A percentile compares a stretch with the other conserved stretches of the same genome.
Evolutionary conservation across 2,888 invertebrate genomes (phyloP).

Genomic region (Antitype chi): DNA sequence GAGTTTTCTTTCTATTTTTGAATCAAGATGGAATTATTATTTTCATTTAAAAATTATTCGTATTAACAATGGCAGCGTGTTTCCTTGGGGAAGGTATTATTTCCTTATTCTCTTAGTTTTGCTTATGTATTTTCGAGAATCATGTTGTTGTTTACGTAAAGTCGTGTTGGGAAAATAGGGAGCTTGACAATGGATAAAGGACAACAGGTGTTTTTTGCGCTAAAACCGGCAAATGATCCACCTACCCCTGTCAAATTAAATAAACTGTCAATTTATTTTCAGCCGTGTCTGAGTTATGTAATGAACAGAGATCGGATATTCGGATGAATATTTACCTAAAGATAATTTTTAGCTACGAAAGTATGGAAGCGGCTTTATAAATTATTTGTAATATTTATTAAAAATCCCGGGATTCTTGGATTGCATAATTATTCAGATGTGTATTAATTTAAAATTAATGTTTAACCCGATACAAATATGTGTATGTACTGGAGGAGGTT

Average conservation of each 20-base stretch:
- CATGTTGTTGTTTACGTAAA: constrained; percentile 37
- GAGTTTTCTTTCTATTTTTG: background rate
- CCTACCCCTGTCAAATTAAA: background rate
- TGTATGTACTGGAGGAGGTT: too few species aligned
- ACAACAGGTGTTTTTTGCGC: constrained; percentile 9
- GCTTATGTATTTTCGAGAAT: constrained; percentile 2
- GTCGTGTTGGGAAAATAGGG: constrained; percentile 12
- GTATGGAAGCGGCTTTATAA: too few species aligned
- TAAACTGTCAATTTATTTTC: background rate
- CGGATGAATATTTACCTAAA: too few species aligned
- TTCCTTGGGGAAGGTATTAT: constrained; percentile 16
- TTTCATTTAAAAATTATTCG: constrained; percentile 30
- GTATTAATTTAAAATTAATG: too few species aligned
- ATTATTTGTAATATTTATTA: too few species aligned
- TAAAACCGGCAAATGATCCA: constrained; percentile 4
- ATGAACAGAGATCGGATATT: too few species aligned
- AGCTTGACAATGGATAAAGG: background rate
- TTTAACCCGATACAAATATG: too few species aligned
- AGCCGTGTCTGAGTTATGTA: background rate
- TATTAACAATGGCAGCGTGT: constrained; percentile 17
- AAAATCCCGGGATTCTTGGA: too few species aligned
- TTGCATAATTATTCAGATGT: too few species aligned
- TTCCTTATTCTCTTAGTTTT: constrained; percentile 29
- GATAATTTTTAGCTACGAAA: too few species aligned
- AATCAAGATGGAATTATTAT: constrained; percentile 13